Evolutionary conservation across 2,888 invertebrate species (phyloP).

Genomic region (Agonopterix alstromeriana): DNA sequence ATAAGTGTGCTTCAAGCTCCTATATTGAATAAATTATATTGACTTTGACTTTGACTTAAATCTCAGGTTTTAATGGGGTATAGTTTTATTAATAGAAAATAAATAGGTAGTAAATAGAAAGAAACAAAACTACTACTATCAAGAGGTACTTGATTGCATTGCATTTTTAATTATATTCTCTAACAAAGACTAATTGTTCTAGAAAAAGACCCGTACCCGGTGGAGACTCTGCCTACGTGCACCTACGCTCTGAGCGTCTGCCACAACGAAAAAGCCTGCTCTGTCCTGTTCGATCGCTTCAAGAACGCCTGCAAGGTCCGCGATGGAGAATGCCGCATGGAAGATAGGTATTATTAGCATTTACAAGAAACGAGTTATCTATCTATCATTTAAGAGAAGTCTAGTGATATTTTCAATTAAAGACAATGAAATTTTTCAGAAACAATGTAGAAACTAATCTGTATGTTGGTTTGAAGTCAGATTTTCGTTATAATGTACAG

Average conservation of each 20-base stretch:
- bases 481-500: too few species aligned
- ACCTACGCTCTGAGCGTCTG: conserved; percentile 92
- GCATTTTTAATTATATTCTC: not conserved
- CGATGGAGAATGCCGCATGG: conserved; percentile 92
- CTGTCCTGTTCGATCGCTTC: conserved; percentile 89
- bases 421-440: too few species aligned
- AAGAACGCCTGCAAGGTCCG: conserved; percentile 91
- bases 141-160: too few species aligned
- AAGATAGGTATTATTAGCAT: conserved; percentile 80
- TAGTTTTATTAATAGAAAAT: not conserved
- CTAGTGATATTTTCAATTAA: too few species aligned
- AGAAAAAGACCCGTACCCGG: conserved; percentile 94
- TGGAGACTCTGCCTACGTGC: conserved; percentile 92
- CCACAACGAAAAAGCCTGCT: conserved; percentile 87
- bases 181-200: conserved; percentile 28
- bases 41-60: too few species aligned
- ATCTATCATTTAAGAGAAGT: not conserved
- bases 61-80: too few species aligned
- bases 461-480: too few species aligned
- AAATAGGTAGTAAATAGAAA: too few species aligned
- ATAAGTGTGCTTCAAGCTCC: too few species aligned
- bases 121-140: not conserved
- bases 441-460: too few species aligned
- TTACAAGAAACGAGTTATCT: not conserved
- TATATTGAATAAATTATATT: too few species aligned